A percentile compares a stretch with the other conserved stretches of the same genome.
Evolutionary conservation across 2,113 vertebrate genomes (phyloP).

Genomic region (Nycticryphes semicollaris): DNA sequence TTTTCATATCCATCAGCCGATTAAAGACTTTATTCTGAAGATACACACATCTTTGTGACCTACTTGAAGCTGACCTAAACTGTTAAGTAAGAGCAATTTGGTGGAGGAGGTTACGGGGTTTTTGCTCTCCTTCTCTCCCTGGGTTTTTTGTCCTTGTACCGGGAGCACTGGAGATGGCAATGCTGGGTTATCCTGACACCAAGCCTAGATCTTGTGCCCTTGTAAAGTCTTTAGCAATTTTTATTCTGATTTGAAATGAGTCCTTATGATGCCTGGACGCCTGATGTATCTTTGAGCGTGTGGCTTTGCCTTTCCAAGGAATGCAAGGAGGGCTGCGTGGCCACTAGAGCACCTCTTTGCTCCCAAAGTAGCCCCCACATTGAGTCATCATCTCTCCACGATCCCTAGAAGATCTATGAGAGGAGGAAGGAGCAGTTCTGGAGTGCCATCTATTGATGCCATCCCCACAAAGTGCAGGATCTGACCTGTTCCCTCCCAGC

Average conservation of each 20-base stretch:
- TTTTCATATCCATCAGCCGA: conserved; percentile 81
- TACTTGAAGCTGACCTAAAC: conserved; percentile 76
- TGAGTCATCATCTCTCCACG: neutral
- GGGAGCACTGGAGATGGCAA: neutral
- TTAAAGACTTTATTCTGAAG: conserved; percentile 84
- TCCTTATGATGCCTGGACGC: neutral
- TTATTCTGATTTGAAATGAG: rapidly evolving
- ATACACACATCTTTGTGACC: conserved; percentile 77
- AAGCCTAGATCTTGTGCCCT: neutral
- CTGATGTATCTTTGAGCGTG: neutral
- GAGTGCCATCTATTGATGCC: conserved; percentile 14
- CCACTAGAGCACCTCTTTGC: rapidly evolving
- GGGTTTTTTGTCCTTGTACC: neutral
- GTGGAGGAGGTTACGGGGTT: neutral
- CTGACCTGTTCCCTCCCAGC: rapidly evolving
- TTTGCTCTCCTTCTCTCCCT: neutral
- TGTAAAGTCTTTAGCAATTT: neutral
- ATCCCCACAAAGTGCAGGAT: neutral
- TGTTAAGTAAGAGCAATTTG: conserved; percentile 52
- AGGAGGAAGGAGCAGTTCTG: conserved; percentile 1
- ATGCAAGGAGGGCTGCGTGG: neutral
- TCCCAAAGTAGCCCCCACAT: rapidly evolving
- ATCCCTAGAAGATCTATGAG: rapidly evolving
- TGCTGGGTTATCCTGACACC: rapidly evolving
- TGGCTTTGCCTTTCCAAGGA: neutral